Base-by-base conservation (phyloP, 2,888 invertebrate genomes). In the Lissonota sp. region DNA sequence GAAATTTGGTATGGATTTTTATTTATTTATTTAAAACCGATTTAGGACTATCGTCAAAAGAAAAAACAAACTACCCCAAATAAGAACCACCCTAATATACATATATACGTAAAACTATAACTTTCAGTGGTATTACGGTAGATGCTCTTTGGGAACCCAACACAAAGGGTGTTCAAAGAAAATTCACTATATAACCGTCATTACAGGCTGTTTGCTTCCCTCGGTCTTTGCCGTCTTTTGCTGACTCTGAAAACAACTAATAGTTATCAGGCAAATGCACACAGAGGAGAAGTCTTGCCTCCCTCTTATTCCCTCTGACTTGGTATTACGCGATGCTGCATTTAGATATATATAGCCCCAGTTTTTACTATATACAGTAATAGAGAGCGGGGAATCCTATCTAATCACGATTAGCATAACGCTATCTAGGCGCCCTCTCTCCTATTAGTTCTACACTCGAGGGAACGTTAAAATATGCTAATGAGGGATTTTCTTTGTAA, bases 171-270 rank as follows among this genome's bases (percentile, higher is more conserved):
- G 57, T 79, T 73, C 57, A 74, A 79, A 76, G 75, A 77, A 79
- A 81, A 79, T 74, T 81, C 66, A 71, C 71, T 26, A 26, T 26
- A 26, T 26, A 14, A 71, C 58, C 55, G 70, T 77, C 76, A 73
- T 80, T 79, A 57, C 69, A 64, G 57, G 67, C 51, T 72, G 63
- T 75, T 80, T 67, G 66, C 77, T 73, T 75, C 57, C 72, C 75
- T 80, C 53, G 69, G 75, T 71, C 74, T 57, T 73, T 46, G 55
- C 42, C 44, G 67, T 53, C 14, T 67, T 71, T 58, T 82, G 84
- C 83, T 83, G 84, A 84, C 83, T 83, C 82, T 81, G 60, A 84
- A 84, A 81, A 84, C 84, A 84, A 83, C 78, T 69, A 26, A 26
- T 26, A 60, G 69, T 81, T 77, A 75, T 75, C 71, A 77, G 75